Evolutionary conservation across 2,113 vertebrate species (phyloP).

Genomic region (Carassius auratus): DNA sequence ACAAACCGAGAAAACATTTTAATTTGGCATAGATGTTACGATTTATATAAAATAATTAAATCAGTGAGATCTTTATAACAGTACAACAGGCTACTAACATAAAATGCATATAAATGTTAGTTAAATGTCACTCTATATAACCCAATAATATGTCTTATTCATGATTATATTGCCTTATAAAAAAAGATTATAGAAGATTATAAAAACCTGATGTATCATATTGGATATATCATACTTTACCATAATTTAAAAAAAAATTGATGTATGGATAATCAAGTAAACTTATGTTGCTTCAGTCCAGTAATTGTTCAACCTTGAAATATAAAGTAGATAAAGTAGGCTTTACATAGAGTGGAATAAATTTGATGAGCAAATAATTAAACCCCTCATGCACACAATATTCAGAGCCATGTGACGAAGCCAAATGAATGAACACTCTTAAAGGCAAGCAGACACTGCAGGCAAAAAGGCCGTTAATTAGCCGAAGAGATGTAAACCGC

Average conservation of each 20-base stretch:
- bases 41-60: background rate
- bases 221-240: background rate
- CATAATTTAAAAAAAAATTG: background rate
- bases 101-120: background rate
- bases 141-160: background rate
- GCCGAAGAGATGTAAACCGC: slow-evolving; percentile 33
- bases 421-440: slow-evolving; percentile 40
- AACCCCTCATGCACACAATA: slow-evolving; percentile 49
- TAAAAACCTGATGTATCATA: background rate
- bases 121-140: background rate
- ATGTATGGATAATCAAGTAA: background rate
- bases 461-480: slow-evolving; percentile 61
- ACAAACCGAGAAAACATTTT: background rate
- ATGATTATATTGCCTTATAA: background rate
- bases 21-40: background rate
- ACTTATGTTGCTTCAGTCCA: background rate
- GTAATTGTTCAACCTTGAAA: background rate
- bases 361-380: slow-evolving; percentile 52
- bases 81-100: background rate
- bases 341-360: background rate
- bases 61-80: background rate
- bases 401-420: slow-evolving; percentile 43
- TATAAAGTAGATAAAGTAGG: too few relatives aligned
- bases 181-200: too few relatives aligned
- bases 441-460: slow-evolving; percentile 41